Evolutionary conservation across 2,888 invertebrate genomes (phyloP), one percentile per base, ranked within the genome.

Genomic region (Amaurobius ferox): DNA sequence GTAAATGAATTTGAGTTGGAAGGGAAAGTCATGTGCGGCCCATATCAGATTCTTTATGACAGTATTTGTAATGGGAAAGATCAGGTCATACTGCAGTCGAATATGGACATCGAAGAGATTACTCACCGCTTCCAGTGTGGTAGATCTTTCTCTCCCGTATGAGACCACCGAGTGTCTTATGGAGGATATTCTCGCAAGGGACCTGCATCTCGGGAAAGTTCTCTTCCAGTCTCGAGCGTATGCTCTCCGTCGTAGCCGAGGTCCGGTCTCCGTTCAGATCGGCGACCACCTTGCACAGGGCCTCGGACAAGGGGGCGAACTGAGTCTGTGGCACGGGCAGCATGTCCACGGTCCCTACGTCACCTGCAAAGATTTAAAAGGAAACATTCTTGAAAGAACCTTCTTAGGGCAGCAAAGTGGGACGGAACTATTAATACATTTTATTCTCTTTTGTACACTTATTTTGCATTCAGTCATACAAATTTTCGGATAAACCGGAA

Each of bases 221-320:
- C 92, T 88, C 89, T 23, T 90, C 88, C 55, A 96, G 93, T 13
- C 94, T 94, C 64, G 94, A 94, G 55, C 95, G 92, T 89, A 98
- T 95, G 1, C 90, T 89, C 91, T 96, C 96, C 89, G 97, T 88
- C 0, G 91, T 91, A 73, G 92, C 92, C 7, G 61, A 28, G 0
- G 48, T 13, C 6, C 89, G 89, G 79, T 40, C 79, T 1, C 72
- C 77, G 88, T 97, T 97, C 88, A 98, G 93, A 91, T 97, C 96
- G 92, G 97, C 94, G 89, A 98, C 96, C 89, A 97, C 96, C 92
- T 97, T 96, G 91, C 98, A 98, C 72, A 98, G 94, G 19, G 98
- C 98, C 92, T 98, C 98, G 39, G 98, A 96, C 89, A 98, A 93
- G 13, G 98, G 98, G 26, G 98, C 98, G 93, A 98, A 98, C 93